A percentile compares a stretch with the other conserved stretches of the same genome.
These are phyloP conservation scores for Sterna hirundo DNA, from an alignment of 2,113 vertebrate species.

Conservation along the genomic window DNA sequence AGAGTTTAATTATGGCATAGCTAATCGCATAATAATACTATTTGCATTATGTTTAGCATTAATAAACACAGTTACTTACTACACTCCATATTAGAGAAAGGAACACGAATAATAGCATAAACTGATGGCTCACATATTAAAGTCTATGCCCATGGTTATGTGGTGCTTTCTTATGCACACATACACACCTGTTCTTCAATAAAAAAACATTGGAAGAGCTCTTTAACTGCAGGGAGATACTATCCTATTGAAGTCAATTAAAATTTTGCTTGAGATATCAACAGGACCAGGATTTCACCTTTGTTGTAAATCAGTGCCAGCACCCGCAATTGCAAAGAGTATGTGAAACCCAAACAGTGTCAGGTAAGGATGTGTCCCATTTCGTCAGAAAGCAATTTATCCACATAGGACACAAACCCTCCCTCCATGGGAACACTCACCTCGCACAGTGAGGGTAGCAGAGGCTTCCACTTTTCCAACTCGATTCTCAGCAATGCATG, in stretches of 20 bases:
- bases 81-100: not conserved
- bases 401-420: not conserved
- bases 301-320: not conserved
- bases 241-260: not conserved
- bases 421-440: slow-evolving; percentile 65
- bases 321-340: not conserved
- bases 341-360: not conserved
- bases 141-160: not conserved
- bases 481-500: slow-evolving; percentile 93
- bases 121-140: not conserved
- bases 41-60: not conserved
- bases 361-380: not conserved
- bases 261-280: not conserved
- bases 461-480: slow-evolving; percentile 94
- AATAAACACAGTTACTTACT: not conserved
- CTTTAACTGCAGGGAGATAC: not conserved
- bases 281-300: not conserved
- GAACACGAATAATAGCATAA: not conserved
- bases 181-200: not conserved
- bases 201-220: not conserved
- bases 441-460: slow-evolving; percentile 93
- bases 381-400: not conserved
- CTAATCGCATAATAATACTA: not conserved
- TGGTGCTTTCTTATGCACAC: not conserved
- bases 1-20: slow-evolving; percentile 1